Evolutionary conservation across 2,797 vertebrate species (phyloP), one percentile per base, ranked within the genome.

Genomic region (Melanotaenia pygmaea): DNA sequence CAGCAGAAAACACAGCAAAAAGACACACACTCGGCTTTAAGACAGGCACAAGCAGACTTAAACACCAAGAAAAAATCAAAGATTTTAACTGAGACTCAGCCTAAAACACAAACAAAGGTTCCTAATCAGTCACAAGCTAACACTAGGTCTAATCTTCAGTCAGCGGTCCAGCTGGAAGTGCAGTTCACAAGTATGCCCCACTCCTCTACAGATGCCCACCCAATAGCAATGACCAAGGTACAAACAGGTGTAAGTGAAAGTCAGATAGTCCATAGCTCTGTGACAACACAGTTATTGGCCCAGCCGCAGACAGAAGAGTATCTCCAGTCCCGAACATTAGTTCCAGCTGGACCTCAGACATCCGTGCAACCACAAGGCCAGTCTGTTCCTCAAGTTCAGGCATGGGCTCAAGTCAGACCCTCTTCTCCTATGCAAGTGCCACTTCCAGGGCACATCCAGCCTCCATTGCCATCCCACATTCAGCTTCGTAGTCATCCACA

Each of bases 401-500:
- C 76, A 18, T 80, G 77, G 85, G 35, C 74, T 66, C 84, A 86
- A 37, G 26, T 83, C 28, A 81, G 79, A 57, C 53, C 89, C 0
- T 35, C 70, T 7, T 77, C 85, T 10, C 80, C 72, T 1, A 71
- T 70, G 79, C 87, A 84, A 45, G 43, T 53, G 22, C 63, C 81
- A 10, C 3, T 47, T 14, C 72, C 78, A 5, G 72, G 69, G 12
- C 72, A 84, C 2, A 80, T 83, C 20, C 86, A 80, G 64, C 30
- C 68, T 9, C 88, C 85, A 7, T 60, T 85, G n/a, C 79, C 84
- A 10, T 81, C 85, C 30, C 89, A 90, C 32, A 11, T 93, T 74
- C 91, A 93, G 61, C 59, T 91, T 30, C 77, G 74, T 8, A 83
- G 47, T 81, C 91, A 90, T 67, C 71, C 85, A 26, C 82, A 90